phyloP scores from a whole-genome alignment of 2,113 vertebrate species.

The Sceloporus undulatus region DNA sequence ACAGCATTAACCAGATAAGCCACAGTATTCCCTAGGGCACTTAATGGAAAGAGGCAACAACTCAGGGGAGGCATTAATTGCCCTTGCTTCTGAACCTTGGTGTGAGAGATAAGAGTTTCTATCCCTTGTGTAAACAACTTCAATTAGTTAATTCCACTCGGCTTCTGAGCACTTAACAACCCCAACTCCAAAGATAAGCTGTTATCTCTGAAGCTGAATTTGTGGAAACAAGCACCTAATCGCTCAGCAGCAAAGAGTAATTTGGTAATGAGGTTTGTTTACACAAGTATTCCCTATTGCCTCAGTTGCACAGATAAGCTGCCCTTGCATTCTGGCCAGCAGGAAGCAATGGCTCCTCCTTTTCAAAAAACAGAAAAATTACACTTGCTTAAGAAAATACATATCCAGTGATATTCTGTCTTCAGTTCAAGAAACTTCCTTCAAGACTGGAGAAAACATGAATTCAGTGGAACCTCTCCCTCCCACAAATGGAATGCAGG shows the following conservation, averaged over 20 bases:
- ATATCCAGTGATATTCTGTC: not conserved
- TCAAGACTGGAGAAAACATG: not conserved
- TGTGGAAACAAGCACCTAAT: conserved; percentile 41
- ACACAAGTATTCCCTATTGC: conserved; percentile 13
- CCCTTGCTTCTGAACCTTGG: conserved; percentile 20
- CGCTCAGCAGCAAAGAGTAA: conserved; percentile 29
- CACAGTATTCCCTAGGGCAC: not conserved
- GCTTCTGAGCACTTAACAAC: conserved; percentile 39
- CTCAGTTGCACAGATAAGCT: conserved; percentile 15
- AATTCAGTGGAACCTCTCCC: not conserved
- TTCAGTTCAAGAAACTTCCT: not conserved
- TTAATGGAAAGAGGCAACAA: conserved; percentile 20
- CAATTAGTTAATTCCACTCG: conserved; percentile 42
- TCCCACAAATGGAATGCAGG: not conserved
- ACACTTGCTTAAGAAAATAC: not conserved
- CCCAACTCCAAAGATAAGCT: conserved; percentile 34
- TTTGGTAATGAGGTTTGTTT: conserved; percentile 35
- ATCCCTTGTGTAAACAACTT: conserved; percentile 38
- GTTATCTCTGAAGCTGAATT: conserved; percentile 29
- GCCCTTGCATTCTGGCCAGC: not conserved
- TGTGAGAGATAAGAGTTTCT: conserved; percentile 32
- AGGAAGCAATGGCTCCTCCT: not conserved
- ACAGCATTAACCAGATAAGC: conserved; percentile 10
- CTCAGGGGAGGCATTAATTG: conserved; percentile 28
- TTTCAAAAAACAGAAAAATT: not conserved